A percentile compares a stretch with the other conserved stretches of the same genome.
Conservation (phyloP, 92 coral and sea anemone species). For the Actinostola sp. region DNA sequence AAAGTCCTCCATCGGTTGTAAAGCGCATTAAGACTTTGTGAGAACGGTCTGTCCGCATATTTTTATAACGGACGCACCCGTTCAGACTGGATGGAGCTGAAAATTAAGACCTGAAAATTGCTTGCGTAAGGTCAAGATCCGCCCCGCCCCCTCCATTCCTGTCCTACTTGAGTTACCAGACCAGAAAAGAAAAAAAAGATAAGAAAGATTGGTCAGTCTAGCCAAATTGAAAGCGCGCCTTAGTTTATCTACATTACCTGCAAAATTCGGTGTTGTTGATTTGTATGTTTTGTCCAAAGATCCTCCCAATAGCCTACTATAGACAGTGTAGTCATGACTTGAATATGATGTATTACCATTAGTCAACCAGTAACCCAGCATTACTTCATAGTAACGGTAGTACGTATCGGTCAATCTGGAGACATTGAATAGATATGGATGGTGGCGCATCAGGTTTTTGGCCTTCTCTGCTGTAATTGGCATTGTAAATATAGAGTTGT, state of each 20-base stretch:
- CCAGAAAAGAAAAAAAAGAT: no score
- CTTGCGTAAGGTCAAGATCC: no score
- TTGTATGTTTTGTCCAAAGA: constrained; percentile 72
- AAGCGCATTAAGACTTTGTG: no score
- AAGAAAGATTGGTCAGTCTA: background rate
- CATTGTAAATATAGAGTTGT: constrained; percentile 63
- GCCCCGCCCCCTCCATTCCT: no score
- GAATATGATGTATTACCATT: constrained; percentile 76
- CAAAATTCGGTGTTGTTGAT: constrained; percentile 61
- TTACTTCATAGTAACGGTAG: constrained; percentile 88
- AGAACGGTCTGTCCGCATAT: no score
- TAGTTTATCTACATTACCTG: constrained; percentile 32
- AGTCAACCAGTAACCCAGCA: constrained; percentile 81
- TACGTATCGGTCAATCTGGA: constrained; percentile 68
- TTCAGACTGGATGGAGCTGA: no score
- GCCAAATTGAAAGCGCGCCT: no score
- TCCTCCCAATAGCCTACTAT: constrained; percentile 84
- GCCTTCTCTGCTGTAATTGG: constrained; percentile 66
- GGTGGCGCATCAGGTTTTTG: constrained; percentile 65
- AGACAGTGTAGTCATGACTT: constrained; percentile 74
- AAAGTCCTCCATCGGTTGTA: no score
- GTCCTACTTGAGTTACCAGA: no score
- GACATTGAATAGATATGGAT: constrained; percentile 69
- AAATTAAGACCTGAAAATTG: no score
- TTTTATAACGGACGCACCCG: no score